Base-by-base conservation (phyloP, 2,888 invertebrate genomes). In the Aphidoletes aphidimyza region DNA sequence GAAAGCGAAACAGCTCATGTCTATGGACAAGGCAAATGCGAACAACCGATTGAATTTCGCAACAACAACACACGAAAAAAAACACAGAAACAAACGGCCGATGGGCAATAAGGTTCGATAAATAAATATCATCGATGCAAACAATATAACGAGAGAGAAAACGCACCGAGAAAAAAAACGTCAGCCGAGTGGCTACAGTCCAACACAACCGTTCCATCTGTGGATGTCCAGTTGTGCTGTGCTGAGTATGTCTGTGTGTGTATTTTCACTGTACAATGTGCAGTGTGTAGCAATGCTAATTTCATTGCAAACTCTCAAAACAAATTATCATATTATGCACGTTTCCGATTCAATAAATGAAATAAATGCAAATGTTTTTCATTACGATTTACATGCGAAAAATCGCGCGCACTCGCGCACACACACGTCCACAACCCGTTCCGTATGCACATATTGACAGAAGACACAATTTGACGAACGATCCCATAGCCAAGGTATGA, bases 301-400 rank as follows among this genome's bases (percentile, higher is more conserved):
- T 81, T 22, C 81, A 81, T 81, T 69, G 69, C 69, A 69, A 39
- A 69, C 81, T 81, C 37, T 39, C 37, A 81, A 81, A 81, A 81
- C 81, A 81, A 81, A 81, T 81, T 81, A 81, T 81, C 81, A 81
- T 81, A 81, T 81, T 81, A 81, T 81, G 39, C 81, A 81, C 81
- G 81, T 81, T 81, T 81, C 81, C 81, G 81, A 81, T 81, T 37
- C 81, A 81, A 39, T 39, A 81, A 69, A 69, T 69, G 69, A 69
- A 69, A 69, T 69, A 69, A 69, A 69, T 69, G 69, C 69, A 69
- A 69, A 69, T 69, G 69, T 69, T 69, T 69, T 69, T 69, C 69
- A 69, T 69, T 69, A 69, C 69, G 69, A 69, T 69, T 69, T 30
- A 69, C 69, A 69, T 69, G 69, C 69, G 69, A 69, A 69, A 69